Conservation (phyloP, 2,888 invertebrate species). For the Himalopsyche tibetana region DNA sequence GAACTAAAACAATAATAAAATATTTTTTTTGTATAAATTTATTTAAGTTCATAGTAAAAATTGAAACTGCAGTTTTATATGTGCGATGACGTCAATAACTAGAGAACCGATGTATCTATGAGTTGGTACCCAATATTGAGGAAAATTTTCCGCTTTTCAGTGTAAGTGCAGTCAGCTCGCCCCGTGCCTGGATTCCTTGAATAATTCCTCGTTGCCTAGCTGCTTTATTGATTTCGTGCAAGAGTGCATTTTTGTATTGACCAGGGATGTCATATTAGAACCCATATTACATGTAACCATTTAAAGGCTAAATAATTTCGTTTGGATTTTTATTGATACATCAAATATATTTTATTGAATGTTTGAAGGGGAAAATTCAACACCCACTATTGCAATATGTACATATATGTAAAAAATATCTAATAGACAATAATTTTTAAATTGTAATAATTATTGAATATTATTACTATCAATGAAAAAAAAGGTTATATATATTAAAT, state of each 20-base stretch:
- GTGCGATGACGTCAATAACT: conserved; percentile 4
- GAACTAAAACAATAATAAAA: no score
- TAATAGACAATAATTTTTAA: no score
- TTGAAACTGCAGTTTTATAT: not conserved
- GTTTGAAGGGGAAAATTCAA: no score
- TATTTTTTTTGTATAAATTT: not conserved
- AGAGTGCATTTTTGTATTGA: conserved; percentile 23
- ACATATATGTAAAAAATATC: no score
- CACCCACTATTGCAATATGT: no score
- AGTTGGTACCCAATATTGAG: not conserved
- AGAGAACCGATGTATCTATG: not conserved
- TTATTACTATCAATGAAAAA: no score
- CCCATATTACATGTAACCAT: no score
- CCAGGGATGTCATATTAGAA: not conserved
- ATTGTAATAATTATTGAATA: no score
- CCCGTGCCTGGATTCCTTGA: not conserved
- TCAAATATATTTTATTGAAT: no score
- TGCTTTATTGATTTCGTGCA: conserved; percentile 51
- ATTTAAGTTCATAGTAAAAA: not conserved
- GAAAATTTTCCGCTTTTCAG: conserved; percentile 32
- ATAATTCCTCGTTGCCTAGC: conserved; percentile 26
- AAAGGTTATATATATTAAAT: no score
- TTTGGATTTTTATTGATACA: no score
- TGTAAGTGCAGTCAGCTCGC: not conserved
- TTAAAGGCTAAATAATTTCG: no score